Base-by-base conservation (phyloP, 64 coral and sea anemone genomes). In the Montipora foliosa region DNA sequence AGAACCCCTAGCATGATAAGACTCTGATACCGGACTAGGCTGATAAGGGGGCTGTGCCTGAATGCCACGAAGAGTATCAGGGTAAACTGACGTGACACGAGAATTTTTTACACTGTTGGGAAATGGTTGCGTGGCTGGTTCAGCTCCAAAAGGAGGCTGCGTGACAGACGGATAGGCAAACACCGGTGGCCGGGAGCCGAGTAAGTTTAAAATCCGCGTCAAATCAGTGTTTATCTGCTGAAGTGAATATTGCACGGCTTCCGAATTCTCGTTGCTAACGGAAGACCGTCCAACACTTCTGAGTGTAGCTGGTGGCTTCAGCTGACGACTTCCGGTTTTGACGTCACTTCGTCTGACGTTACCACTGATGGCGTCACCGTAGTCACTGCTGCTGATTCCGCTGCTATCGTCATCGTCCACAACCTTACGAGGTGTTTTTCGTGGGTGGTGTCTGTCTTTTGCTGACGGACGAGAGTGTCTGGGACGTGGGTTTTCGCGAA, bases 381-480 rank as follows among this genome's bases (percentile, higher is more conserved):
- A 97, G 70, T 97, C 95, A 50, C 95, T 97, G 84, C 95, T 97
- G 76, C 95, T 97, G 55, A 97, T 83, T 8, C 95, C 95, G 76
- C 95, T 97, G 74, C 91, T 93, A 78, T 97, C 95, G 44, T 97
- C 95, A 29, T 97, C 95, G 22, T 97, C 95, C 15, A 87, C 25
- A 6, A 73, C 84, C 47, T 89, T 89, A 62, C 89, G 92, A 48
- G 67, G 57, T 44, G 87, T 91, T 89, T 85, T 75, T 9, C 94
- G 95, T 44, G 83, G 92, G 16, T 73, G 92, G 89, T 89, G 61
- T 44, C 81, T 87, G 77, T 90, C 82, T 4, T 50, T 79, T 60
- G 44, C 8, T 16, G 62, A 58, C 50, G 69, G 62, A 12, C 29
- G 72, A 13, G 49, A 19, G 58, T 88, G 58, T 82, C 87, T 55